Evolutionary conservation across 2,113 vertebrate genomes (phyloP).

Genomic region (Lichenostomus cassidix): DNA sequence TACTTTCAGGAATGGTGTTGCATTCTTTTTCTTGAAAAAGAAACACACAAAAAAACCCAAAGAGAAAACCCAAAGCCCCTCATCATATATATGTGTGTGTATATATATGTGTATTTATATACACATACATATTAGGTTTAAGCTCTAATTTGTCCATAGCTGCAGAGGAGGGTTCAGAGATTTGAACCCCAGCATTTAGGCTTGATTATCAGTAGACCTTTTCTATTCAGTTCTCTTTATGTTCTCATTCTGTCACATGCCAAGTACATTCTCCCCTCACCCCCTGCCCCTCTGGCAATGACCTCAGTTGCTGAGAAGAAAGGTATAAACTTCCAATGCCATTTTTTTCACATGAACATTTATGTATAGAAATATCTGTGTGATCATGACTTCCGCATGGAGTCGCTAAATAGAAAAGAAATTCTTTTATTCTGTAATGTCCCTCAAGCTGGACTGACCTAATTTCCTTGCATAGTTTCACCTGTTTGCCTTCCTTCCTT

Average conservation of each 20-base stretch:
- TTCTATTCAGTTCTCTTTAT: neutral
- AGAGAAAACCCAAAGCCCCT: neutral
- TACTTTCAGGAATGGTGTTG: neutral
- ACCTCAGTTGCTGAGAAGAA: neutral
- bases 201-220: neutral
- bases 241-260: neutral
- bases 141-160: neutral
- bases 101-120: too few species aligned
- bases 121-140: neutral
- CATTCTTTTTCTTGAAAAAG: neutral
- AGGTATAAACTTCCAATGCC: neutral
- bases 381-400: neutral
- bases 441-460: neutral
- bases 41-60: neutral
- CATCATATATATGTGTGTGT: too few species aligned
- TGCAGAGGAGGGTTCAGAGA: neutral
- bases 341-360: neutral
- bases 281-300: neutral
- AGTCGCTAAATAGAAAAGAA: neutral
- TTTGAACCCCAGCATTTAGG: neutral
- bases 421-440: neutral
- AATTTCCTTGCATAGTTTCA: constrained; percentile 55
- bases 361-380: neutral
- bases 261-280: neutral
- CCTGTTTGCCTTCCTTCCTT: constrained; percentile 33